A percentile compares a stretch with the other conserved stretches of the same genome.
These are phyloP conservation scores for Drosophila arawakana DNA, from an alignment of 1,140 invertebrate genomes.

Conservation along the genomic window DNA sequence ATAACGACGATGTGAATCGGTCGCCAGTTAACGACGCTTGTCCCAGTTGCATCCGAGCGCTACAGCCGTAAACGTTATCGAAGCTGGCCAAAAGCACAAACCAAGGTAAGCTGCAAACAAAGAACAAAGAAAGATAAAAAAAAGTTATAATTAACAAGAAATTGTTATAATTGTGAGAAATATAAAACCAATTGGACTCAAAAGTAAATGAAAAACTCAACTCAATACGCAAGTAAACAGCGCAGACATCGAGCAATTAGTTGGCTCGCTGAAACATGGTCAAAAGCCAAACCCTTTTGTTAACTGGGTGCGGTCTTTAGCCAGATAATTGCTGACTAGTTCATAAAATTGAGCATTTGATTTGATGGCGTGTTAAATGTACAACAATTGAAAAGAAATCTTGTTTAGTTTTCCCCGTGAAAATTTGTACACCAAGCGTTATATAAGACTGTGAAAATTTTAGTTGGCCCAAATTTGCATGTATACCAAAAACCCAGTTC, in stretches of 20 bases:
- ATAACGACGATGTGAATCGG: constrained; percentile 54
- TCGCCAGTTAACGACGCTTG: constrained; percentile 76
- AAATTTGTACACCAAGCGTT: constrained; percentile 50
- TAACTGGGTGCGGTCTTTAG: constrained; percentile 65
- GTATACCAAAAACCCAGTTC: constrained; percentile 78
- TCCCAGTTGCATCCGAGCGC: constrained; percentile 83
- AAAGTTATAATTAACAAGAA: constrained; percentile 11
- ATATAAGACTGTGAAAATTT: constrained; percentile 77
- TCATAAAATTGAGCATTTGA: constrained; percentile 46
- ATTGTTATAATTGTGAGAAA: constrained; percentile 6
- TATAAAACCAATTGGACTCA: constrained; percentile 41
- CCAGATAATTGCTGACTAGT: constrained; percentile 47
- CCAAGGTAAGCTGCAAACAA: constrained; percentile 53
- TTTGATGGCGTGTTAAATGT: constrained; percentile 69
- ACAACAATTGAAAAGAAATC: constrained; percentile 45
- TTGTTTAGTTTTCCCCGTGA: constrained; percentile 18
- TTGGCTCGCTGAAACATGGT: neutral
- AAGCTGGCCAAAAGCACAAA: constrained; percentile 64
- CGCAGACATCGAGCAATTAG: neutral
- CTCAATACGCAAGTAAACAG: neutral
- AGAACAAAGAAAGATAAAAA: constrained; percentile 5
- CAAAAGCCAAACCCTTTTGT: constrained; percentile 45
- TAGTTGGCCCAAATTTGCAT: constrained; percentile 76
- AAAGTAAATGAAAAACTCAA: constrained; percentile 1
- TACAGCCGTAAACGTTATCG: constrained; percentile 77